Evolutionary conservation across 2,113 vertebrate genomes (phyloP), one percentile per base, ranked within the genome.

Genomic region (Petromus typicus): DNA sequence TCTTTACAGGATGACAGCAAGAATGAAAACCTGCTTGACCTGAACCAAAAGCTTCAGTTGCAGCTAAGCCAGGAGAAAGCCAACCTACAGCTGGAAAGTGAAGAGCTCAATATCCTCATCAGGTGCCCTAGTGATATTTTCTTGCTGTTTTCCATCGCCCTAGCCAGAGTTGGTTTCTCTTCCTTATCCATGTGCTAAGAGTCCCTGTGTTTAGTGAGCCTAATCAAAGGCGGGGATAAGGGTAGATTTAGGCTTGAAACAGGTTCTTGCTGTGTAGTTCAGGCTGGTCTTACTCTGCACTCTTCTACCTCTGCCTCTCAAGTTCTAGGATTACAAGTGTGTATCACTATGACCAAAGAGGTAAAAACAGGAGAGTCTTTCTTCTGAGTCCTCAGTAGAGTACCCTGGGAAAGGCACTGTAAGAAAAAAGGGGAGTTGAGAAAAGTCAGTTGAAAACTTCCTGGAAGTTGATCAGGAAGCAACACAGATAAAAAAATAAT

Each of bases 41-140:
- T 99, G 96, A 99, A 99, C 97, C 98, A 98, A 80, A 98, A 98
- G 76, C 98, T 99, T 80, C 99, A 99, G 97, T 98, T 99, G 98
- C 99, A 99, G 98, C 99, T 99, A 73, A 99, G 99, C 98, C 99
- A 99, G 97, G 99, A 99, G 97, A 99, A 99, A 96, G 98, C 99
- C 2, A 99, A 99, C 93, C 98, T 99, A 97, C 99, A 99, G 98
- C 99, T 99, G 97, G 99, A 99, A 98, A 99, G 99, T 0, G 99
- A 99, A 97, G 99, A 99, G 97, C 99, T 99, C 84, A 99, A 99
- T 98, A 99, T 99, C 59, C 98, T 99, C 57, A 99, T 99, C 98
- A 99, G 99, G 99, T 99, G 82, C 13, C 59, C 51, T 3, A 89
- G 22, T 23, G 34, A 82, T 86, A 88, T 85, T 88, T 56, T 5